phyloP scores from a whole-genome alignment of 2,113 vertebrate species.

The Nothoprocta perdicaria region DNA sequence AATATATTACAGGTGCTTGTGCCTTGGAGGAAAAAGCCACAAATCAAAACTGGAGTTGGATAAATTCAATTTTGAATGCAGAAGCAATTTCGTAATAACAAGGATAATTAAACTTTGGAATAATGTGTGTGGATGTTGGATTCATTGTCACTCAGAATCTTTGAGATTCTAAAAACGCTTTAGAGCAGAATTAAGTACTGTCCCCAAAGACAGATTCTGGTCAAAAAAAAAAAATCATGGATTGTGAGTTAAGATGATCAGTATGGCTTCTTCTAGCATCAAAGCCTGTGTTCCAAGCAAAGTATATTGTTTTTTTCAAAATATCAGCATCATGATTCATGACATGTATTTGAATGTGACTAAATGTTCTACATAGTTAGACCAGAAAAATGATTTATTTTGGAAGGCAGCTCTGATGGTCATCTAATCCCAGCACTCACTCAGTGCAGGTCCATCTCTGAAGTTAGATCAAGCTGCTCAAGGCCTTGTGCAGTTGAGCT shows the following conservation, averaged over 20 bases:
- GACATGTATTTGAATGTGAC: neutral
- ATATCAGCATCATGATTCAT: neutral
- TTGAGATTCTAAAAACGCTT: neutral
- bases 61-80: constrained; percentile 17
- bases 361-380: neutral
- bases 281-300: neutral
- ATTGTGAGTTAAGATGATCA: neutral
- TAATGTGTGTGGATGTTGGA: constrained; percentile 14
- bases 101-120: constrained; percentile 43
- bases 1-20: neutral
- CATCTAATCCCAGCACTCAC: neutral
- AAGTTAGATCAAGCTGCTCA: neutral
- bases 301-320: neutral
- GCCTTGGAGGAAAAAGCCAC: neutral
- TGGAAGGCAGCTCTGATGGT: neutral
- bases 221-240: neutral
- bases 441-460: neutral
- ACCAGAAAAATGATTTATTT: neutral
- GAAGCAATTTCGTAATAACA: constrained; percentile 4
- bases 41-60: constrained; percentile 17
- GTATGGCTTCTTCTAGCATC: neutral
- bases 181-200: neutral
- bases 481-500: neutral
- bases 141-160: neutral
- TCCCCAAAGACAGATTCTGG: neutral